A percentile compares a stretch with the other conserved stretches of the same genome.
Evolutionary conservation across 1,140 invertebrate genomes (phyloP).

Genomic region (Parapsyche elsis): DNA sequence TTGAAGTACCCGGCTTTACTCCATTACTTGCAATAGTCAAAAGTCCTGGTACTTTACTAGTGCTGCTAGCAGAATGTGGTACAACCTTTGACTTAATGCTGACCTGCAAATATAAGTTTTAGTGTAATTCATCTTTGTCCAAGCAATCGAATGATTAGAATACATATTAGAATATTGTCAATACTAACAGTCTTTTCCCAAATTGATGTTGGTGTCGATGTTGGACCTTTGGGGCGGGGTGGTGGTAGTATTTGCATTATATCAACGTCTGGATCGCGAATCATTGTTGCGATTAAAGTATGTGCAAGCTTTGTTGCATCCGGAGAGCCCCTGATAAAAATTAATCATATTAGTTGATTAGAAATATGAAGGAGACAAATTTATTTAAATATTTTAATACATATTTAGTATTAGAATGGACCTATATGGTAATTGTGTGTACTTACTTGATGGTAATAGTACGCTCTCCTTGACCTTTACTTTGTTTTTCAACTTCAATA

Average conservation of each 20-base stretch:
- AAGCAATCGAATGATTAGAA: neutral
- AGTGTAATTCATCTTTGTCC: too few species aligned
- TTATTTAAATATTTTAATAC: too few species aligned
- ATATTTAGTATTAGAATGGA: neutral
- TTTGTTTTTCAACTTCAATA: slow-evolving; percentile 97
- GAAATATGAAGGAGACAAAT: neutral
- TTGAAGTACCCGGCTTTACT: neutral
- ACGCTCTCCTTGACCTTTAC: slow-evolving; percentile 92
- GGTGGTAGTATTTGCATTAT: slow-evolving; percentile 82
- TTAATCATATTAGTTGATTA: neutral
- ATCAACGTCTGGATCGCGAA: slow-evolving; percentile 94
- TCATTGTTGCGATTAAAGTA: slow-evolving; percentile 84
- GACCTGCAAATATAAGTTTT: slow-evolving; percentile 4
- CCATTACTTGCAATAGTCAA: neutral
- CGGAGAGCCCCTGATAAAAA: slow-evolving; percentile 76
- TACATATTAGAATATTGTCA: neutral
- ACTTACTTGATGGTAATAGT: slow-evolving; percentile 93
- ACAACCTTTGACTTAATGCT: slow-evolving; percentile 15
- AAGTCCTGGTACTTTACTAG: slow-evolving; percentile 33
- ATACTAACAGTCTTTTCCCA: slow-evolving; percentile 69
- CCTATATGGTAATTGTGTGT: neutral
- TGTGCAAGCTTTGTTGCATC: slow-evolving; percentile 93
- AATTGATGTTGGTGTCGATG: slow-evolving; percentile 64
- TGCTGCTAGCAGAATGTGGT: slow-evolving; percentile 14
- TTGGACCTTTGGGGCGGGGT: slow-evolving; percentile 69